Evolutionary conservation across 2,113 vertebrate species (phyloP), one percentile per base, ranked within the genome.

Genomic region (Mionectes macconnelli): DNA sequence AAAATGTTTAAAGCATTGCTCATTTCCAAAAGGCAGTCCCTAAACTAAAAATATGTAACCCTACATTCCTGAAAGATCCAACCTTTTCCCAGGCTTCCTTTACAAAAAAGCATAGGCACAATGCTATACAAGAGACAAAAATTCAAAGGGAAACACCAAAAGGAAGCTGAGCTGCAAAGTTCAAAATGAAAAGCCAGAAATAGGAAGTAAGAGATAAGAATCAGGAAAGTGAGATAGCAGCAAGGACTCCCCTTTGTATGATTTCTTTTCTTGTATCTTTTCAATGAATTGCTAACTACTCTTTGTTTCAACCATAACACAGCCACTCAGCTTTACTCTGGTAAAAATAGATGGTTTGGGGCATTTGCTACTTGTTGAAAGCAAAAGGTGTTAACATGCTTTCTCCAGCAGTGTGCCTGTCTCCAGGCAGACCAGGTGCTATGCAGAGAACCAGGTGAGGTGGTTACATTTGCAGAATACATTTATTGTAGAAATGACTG

Each of bases 261-360:
- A 94, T 95, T 97, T 96, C 87, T 97, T 93, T 96, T 94, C 94
- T 95, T 94, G 83, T 93, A 94, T 96, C 94, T 95, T 97, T 96
- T 93, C 92, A 97, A 91, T 91, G 87, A 96, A 87, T 95, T 94
- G 50, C 78, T 96, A 94, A 97, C 90, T 96, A 87, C 85, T 92
- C 92, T 97, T 96, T 97, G 96, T 97, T 97, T 91, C 23, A 2
- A 35, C 55, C 37, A 47, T 92, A 94, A 74, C 70, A 28, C 73
- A 70, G 88, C 82, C 84, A 93, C 74, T 77, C 55, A n/a, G 28
- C 53, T 88, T 68, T 83, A 68, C 68, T 84, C 66, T 23, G 80
- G 37, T 93, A 96, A 97, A 97, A 96, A 97, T 88, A 97, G 91
- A 90, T 81, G 39, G 24, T 93, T 84, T 84, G 55, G 87, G 84